These are phyloP conservation scores for Caenorhabditis doughertyi DNA, from an alignment of 2,888 invertebrate species.

Conservation along the genomic window DNA sequence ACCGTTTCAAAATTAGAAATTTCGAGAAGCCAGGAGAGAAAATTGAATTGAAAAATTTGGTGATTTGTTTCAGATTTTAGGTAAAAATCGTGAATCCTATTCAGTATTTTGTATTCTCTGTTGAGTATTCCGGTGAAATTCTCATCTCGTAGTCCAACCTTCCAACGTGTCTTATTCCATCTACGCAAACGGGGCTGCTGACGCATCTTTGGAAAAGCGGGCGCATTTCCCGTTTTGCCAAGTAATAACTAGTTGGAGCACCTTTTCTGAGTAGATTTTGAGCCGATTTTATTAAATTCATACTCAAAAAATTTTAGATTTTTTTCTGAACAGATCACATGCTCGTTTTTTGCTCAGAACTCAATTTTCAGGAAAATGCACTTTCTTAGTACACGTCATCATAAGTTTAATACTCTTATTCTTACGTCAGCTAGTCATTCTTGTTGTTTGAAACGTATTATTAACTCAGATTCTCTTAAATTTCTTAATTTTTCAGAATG, in stretches of 20 bases:
- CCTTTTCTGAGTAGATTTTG: background rate
- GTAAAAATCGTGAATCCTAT: too few relatives aligned
- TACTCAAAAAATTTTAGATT: background rate
- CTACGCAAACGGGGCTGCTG: background rate
- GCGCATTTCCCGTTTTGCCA: conserved; percentile 19
- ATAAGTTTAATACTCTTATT: conserved; percentile 12
- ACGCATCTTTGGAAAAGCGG: background rate
- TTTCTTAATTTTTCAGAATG: conserved; percentile 58
- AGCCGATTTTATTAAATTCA: background rate
- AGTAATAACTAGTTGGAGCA: background rate
- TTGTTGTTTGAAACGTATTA: background rate
- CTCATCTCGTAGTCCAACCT: background rate
- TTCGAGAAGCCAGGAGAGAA: too few relatives aligned
- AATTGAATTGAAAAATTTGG: too few relatives aligned
- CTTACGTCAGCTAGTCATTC: conserved; percentile 3
- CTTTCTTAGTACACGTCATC: conserved; percentile 45
- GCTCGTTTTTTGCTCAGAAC: background rate
- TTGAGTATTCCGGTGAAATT: background rate
- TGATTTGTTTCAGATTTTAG: too few relatives aligned
- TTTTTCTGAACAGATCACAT: too few relatives aligned
- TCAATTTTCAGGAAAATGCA: background rate
- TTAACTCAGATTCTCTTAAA: background rate
- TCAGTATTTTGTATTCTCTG: background rate
- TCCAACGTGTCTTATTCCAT: conserved; percentile 17
- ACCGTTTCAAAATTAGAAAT: too few relatives aligned